Conservation (phyloP, 2,888 invertebrate species). For the Apotomis turbidana region DNA sequence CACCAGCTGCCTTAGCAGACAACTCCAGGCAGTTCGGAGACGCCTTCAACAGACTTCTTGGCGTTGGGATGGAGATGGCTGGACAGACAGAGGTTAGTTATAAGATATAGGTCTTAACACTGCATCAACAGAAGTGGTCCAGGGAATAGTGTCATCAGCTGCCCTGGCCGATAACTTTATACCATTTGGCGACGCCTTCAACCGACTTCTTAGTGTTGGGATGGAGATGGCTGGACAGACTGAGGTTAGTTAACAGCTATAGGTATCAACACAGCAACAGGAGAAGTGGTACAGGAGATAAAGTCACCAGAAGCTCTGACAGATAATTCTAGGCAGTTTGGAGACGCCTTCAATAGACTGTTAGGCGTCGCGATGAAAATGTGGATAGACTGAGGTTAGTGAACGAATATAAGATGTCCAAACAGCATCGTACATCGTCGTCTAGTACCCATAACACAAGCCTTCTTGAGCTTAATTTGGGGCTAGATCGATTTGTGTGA, state of each 20-base stretch:
- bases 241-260: too few species aligned
- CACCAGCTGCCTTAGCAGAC: constrained; percentile 87
- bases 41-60: constrained; percentile 90
- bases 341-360: constrained; percentile 90
- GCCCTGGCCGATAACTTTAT: constrained; percentile 88
- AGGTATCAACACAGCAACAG: constrained; percentile 85
- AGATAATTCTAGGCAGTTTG: constrained; percentile 90
- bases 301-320: too few species aligned
- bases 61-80: constrained; percentile 93
- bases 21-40: constrained; percentile 91
- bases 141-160: constrained; percentile 88
- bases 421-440: too few species aligned
- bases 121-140: constrained; percentile 92
- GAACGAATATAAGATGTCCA: too few species aligned
- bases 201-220: constrained; percentile 86
- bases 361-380: constrained; percentile 92
- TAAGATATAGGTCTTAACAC: constrained; percentile 55
- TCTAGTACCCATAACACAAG: too few species aligned
- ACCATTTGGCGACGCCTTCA: constrained; percentile 92
- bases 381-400: constrained; percentile 87
- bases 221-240: too few species aligned
- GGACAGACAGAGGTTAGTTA: constrained; percentile 86
- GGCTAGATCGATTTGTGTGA: too few species aligned
- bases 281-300: too few species aligned
- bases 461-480: too few species aligned